Evolutionary conservation across 2,113 vertebrate species (phyloP), one percentile per base, ranked within the genome.

Genomic region (Grallaria varia): DNA sequence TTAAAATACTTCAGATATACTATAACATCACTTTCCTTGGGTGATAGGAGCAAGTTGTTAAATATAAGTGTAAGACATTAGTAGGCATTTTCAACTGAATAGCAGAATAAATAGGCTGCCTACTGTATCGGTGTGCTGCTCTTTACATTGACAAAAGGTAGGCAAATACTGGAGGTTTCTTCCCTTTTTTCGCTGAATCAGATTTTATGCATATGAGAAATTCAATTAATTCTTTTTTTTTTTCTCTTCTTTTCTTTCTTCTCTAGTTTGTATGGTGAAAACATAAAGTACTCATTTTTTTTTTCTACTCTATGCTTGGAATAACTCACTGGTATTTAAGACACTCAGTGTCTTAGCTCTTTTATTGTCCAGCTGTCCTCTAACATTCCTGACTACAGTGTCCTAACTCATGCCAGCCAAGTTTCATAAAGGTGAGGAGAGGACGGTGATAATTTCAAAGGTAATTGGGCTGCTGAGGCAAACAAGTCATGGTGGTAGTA

Each of bases 281-380:
- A 60, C 18, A 35, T 30, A 9, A 72, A 75, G 9, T 45, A 33
- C 14, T 7, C 14, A n/a, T 23, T 16, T 60, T 72, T 78, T 55
- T 14, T 52, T 37, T 44, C 31, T 13, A 37, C 25, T 53, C 53
- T 18, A 0, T 86, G 68, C 76, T 80, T 87, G 79, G 47, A 97
- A 87, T 52, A 86, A 63, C 31, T 96, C 77, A 58, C 72, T 94
- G 31, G 21, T 82, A n/a, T 63, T 93, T 76, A 90, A 93, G 47
- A 81, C 45, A 49, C 31, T 85, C 10, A 62, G 27, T 55, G 49
- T 76, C 50, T 95, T 87, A 20, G 84, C 83, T 25, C 25, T 94
- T 93, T 93, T 91, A 60, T 75, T 68, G 30, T 73, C 83, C 12
- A 93, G 63, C 90, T 95, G 91, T 40, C 81, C 78, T 75, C 66